Conservation (phyloP, 2,888 invertebrate genomes). For the Sipha maydis region DNA sequence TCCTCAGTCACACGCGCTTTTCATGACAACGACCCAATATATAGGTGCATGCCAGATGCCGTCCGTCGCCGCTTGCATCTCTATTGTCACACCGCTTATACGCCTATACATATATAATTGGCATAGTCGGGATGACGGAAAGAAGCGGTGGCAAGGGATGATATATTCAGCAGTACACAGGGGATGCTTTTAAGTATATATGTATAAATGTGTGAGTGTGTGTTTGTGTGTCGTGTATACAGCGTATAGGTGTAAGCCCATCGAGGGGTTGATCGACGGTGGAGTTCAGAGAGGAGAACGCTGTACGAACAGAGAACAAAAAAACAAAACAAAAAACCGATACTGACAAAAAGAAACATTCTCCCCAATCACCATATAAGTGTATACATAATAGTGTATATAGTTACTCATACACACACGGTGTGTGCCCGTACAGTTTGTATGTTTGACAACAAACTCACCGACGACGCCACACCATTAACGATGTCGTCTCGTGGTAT, state of each 20-base stretch:
- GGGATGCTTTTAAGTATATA: neutral
- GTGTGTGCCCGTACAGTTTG: neutral
- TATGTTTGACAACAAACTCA: slow-evolving; percentile 59
- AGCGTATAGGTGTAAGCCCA: neutral
- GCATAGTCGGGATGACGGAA: neutral
- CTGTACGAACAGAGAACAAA: neutral
- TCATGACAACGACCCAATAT: neutral
- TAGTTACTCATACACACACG: neutral
- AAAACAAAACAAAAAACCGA: slow-evolving; percentile 9
- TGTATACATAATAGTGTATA: slow-evolving; percentile 2
- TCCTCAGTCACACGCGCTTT: neutral
- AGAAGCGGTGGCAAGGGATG: neutral
- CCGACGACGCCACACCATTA: slow-evolving; percentile 14
- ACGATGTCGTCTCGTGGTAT: slow-evolving; percentile 17
- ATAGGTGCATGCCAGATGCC: neutral
- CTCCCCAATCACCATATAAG: slow-evolving; percentile 27
- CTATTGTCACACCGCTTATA: slow-evolving; percentile 1
- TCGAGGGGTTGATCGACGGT: neutral
- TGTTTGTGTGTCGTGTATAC: neutral
- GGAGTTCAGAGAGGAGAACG: neutral
- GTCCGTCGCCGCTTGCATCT: neutral
- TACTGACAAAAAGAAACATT: slow-evolving; percentile 39
- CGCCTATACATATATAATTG: neutral
- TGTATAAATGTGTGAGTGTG: neutral
- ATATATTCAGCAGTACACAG: neutral